Base-by-base conservation (phyloP, 2,797 vertebrate species). In the Anabas testudineus region DNA sequence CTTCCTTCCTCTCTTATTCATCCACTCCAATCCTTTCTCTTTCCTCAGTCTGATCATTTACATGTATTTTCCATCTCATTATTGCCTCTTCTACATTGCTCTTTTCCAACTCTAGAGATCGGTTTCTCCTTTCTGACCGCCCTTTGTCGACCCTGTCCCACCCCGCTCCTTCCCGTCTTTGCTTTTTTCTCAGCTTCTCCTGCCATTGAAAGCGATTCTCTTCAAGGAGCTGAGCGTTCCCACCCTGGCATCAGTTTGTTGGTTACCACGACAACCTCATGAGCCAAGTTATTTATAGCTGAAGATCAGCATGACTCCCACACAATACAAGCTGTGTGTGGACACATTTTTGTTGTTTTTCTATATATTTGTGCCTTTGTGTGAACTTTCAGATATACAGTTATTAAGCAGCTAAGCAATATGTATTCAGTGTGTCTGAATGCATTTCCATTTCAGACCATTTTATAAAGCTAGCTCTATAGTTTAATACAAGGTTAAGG, bases 231-330 rank as follows among this genome's bases (percentile, higher is more conserved):
- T 71, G 70, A 91, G 75, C 72, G 22, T 83, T 90, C 84, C 79
- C 78, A 85, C 72, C 76, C 85, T 91, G 90, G 88, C 90, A 93
- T 93, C 86, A 80, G 87, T 93, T 94, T 92, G 90, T 89, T 91
- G 84, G 94, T 95, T 94, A 81, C 93, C 87, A 94, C 75, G 92
- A 86, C 91, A 92, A 95, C 94, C 87, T 78, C 76, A 80, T 68
- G 67, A 84, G 82, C 86, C 82, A 82, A 82, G 94, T 90, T 95
- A 95, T 95, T 95, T 93, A 92, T 95, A 95, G 94, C 84, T 78
- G 71, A 84, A 66, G 85, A 84, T 85, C 87, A 85, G 80, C 71
- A 69, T 67, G 82, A 69, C 73, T 85, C 73, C 83, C 67, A 67
- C 69, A 77, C 69, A 80, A 81, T 63, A 77, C 52, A 62, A 66